Conservation (phyloP, 2,113 vertebrate genomes). For the Corvus hawaiiensis region DNA sequence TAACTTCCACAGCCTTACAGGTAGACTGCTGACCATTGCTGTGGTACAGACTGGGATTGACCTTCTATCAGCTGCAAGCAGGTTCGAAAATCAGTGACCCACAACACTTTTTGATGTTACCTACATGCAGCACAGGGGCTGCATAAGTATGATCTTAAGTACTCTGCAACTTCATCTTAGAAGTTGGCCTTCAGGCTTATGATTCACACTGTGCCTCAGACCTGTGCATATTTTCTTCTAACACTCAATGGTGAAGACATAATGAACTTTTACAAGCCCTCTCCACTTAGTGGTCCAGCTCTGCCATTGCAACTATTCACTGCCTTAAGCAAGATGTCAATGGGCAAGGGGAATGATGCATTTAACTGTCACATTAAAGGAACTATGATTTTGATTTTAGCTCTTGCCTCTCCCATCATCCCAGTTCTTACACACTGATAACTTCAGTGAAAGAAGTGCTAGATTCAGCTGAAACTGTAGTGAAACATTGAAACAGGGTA, state of each 20-base stretch:
- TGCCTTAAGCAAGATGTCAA: not conserved
- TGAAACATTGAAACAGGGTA: not conserved
- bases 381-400: not conserved
- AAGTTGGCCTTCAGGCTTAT: not conserved
- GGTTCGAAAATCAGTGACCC: not conserved
- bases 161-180: not conserved
- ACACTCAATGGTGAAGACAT: not conserved
- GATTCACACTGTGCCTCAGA: not conserved
- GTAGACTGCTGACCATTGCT: not conserved
- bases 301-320: not conserved
- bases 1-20: accelerated
- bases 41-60: accelerated
- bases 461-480: not conserved
- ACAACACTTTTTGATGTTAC: not conserved
- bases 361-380: not conserved
- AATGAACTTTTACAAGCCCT: not conserved
- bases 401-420: not conserved
- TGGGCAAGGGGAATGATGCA: not conserved
- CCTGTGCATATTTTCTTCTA: not conserved
- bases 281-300: not conserved
- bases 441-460: not conserved
- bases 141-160: not conserved
- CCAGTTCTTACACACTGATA: not conserved
- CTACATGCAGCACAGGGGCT: not conserved
- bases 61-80: not conserved